These are phyloP conservation scores for Leptodactylus fuscus DNA, from an alignment of 2,113 vertebrate species.

Conservation along the genomic window DNA sequence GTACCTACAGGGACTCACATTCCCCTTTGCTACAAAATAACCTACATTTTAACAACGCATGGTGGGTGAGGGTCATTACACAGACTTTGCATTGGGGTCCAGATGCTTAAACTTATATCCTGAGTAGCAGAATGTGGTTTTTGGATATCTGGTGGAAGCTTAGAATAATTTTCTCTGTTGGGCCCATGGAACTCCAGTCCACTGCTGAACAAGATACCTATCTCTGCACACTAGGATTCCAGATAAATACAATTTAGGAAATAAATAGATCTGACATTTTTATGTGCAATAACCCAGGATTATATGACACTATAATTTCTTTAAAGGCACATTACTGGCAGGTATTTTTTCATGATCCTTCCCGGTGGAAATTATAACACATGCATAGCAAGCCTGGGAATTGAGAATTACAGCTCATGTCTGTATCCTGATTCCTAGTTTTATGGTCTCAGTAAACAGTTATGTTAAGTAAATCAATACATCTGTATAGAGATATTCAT, in stretches of 20 bases:
- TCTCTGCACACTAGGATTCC: neutral
- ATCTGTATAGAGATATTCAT: conserved; percentile 30
- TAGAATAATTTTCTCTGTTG: neutral
- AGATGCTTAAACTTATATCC: no score
- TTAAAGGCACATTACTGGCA: conserved; percentile 23
- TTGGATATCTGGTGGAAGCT: no score
- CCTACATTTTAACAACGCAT: neutral
- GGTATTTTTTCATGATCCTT: neutral
- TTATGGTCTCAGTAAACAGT: conserved; percentile 27
- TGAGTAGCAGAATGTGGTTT: no score
- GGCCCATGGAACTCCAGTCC: neutral
- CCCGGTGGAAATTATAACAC: conserved; percentile 22
- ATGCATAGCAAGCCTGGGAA: neutral
- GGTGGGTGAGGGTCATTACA: no score
- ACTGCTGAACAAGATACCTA: neutral
- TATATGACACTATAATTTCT: conserved; percentile 31
- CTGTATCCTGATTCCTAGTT: conserved; percentile 22
- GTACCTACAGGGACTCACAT: neutral
- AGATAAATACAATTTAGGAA: conserved; percentile 16
- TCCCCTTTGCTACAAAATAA: neutral
- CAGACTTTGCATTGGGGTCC: neutral
- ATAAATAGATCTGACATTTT: conserved; percentile 22
- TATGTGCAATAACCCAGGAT: conserved; percentile 4
- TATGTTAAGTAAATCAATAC: conserved; percentile 37
- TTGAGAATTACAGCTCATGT: conserved; percentile 15